phyloP scores from a whole-genome alignment of 2,113 vertebrate species.

The Catharus fuscescens region DNA sequence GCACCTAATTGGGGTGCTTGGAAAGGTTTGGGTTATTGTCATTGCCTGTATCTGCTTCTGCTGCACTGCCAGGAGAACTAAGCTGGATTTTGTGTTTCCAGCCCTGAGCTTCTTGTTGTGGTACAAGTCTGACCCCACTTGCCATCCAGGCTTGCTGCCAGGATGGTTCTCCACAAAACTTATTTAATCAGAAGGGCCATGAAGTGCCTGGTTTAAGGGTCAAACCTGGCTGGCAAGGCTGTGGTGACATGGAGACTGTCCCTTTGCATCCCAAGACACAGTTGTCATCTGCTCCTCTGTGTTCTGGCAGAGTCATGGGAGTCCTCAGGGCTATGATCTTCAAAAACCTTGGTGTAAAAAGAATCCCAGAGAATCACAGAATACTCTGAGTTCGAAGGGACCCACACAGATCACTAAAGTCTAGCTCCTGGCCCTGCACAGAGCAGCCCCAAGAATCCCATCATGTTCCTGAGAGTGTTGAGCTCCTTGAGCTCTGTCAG shows the following conservation, averaged over 20 bases:
- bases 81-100: not conserved
- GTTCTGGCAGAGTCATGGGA: not conserved
- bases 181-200: not conserved
- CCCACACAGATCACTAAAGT: not conserved
- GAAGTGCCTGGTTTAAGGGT: not conserved
- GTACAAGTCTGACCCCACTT: not conserved
- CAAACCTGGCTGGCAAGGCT: rapidly evolving
- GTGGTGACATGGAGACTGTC: not conserved
- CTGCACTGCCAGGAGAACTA: rapidly evolving
- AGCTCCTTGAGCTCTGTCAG: not conserved
- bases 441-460: not conserved
- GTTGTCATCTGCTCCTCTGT: not conserved
- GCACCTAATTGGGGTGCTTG: not conserved
- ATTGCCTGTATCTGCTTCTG: not conserved
- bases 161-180: rapidly evolving
- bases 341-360: not conserved
- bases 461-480: not conserved
- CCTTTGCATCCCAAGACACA: not conserved
- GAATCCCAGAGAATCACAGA: not conserved
- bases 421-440: not conserved
- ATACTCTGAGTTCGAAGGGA: not conserved
- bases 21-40: not conserved
- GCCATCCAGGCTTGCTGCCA: not conserved
- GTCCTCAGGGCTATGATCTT: not conserved
- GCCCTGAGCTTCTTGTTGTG: not conserved